Percentiles rank a stretch among this genome's conserved stretches.
Evolutionary conservation across 2,113 vertebrate species (phyloP).

Genomic region (Hippocampus barbouri): DNA sequence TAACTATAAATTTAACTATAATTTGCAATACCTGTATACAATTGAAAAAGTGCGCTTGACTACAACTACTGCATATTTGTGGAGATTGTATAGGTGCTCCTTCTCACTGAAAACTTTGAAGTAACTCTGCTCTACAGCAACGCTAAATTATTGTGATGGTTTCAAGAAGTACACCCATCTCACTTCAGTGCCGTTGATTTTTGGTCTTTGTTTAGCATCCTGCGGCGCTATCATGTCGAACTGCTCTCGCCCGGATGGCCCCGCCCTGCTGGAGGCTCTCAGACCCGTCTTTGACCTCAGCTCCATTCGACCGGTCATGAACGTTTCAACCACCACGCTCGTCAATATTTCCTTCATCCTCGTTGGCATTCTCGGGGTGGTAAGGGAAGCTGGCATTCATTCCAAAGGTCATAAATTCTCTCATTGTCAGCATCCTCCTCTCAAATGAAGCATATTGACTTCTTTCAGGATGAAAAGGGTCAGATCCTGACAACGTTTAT

Average conservation of each 20-base stretch:
- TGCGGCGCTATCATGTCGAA: slow-evolving; percentile 12
- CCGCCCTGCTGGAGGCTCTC: slow-evolving; percentile 45
- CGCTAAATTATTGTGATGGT: not conserved
- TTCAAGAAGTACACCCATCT: not conserved
- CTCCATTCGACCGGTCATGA: slow-evolving; percentile 42
- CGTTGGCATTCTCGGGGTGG: slow-evolving; percentile 23
- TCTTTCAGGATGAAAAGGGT: slow-evolving; percentile 17
- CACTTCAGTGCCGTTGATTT: not conserved
- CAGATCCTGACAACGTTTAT: slow-evolving; percentile 12
- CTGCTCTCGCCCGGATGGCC: slow-evolving; percentile 33
- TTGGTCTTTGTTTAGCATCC: not conserved
- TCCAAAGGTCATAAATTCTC: not conserved
- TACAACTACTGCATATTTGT: too few relatives aligned
- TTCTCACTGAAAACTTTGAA: too few relatives aligned
- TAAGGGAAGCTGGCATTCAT: slow-evolving; percentile 10
- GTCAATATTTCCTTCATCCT: slow-evolving; percentile 1
- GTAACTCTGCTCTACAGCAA: not conserved
- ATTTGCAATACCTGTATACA: too few relatives aligned
- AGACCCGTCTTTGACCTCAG: slow-evolving; percentile 37
- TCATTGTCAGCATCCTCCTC: not conserved
- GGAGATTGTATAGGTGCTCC: too few relatives aligned
- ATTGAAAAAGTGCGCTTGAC: too few relatives aligned
- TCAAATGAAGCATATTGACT: not conserved
- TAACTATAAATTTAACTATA: too few relatives aligned
- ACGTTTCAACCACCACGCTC: slow-evolving; percentile 22